Base-by-base conservation (phyloP, 30 jellyfish, hydroid and myxozoan genomes). In the Turritopsis rubra region DNA sequence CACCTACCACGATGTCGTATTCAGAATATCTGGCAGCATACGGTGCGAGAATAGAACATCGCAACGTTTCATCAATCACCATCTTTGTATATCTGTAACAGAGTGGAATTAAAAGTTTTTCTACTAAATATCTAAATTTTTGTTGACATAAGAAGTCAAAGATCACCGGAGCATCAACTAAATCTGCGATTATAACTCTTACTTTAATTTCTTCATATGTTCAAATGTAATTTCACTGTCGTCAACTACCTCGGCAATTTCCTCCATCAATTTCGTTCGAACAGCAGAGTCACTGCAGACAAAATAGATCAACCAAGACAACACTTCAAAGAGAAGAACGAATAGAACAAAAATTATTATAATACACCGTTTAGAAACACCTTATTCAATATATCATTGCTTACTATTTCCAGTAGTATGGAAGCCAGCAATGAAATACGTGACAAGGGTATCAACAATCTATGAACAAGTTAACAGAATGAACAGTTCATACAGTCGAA, bases 11-110 rank as follows among this genome's bases (percentile, higher is more conserved):
- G 30, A 86, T 82, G 29, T 86, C 97, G 60, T 82, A 90, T 26
- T 90, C 97, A 0, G 97, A 87, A 71, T 76, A 90, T 86, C 97
- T 83, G 21, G 97, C 97, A 23, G 96, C 97, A 72, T 75, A 81
- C 66, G 97, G 97, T 18, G 97, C 97, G 19, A 90, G 84, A 21
- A 86, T 81, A 16, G 97, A 85, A 22, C 88, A 85, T 65, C 97
- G 29, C 70, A 90, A 29, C 0, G 90, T 70, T 72, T 90, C 97
- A 66, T 90, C 97, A 53, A 86, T 75, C 77, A 90, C 93, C 66
- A 79, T 92, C 52, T 92, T 70, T 27, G 88, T 79, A 72, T 90
- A 90, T 52, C 97, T 90, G 85, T 1, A n/a, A 29, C 18, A 82
- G 29, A 75, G 4, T 68, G 9, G 20, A 81, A 41, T 41, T 13